Evolutionary conservation across 2,113 vertebrate species (phyloP).

Genomic region (Tricholaema leucomelas): DNA sequence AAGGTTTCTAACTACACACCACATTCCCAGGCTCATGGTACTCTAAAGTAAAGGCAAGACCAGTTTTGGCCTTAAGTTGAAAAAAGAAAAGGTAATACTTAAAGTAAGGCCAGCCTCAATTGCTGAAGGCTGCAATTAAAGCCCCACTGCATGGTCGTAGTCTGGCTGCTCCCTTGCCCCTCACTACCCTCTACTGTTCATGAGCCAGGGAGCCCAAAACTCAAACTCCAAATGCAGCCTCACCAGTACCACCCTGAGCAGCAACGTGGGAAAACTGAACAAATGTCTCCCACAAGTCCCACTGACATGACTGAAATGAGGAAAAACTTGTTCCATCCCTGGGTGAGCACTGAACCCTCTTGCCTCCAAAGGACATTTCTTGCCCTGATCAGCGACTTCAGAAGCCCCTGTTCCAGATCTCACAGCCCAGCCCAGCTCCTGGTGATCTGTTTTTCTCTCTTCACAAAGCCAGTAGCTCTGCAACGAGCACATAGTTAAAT

Average conservation of each 20-base stretch:
- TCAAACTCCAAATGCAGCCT: not conserved
- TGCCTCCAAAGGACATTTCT: not conserved
- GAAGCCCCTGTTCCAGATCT: not conserved
- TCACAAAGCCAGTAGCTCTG: not conserved
- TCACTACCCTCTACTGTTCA: not conserved
- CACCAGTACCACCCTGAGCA: not conserved
- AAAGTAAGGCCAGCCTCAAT: not conserved
- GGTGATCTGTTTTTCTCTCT: not conserved
- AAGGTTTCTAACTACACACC: not conserved
- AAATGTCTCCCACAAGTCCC: not conserved
- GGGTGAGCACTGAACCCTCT: not conserved
- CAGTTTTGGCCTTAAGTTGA: not conserved
- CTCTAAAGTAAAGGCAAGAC: not conserved
- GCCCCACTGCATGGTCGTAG: fast-evolving
- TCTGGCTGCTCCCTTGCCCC: fast-evolving
- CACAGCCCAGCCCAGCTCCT: not conserved
- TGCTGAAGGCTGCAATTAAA: not conserved
- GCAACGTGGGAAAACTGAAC: not conserved
- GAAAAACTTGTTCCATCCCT: fast-evolving
- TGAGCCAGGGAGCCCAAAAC: not conserved
- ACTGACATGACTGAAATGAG: fast-evolving
- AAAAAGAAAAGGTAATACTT: not conserved
- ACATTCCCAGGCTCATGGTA: not conserved
- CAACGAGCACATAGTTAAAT: not conserved
- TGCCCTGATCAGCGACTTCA: not conserved